Conservation (phyloP, 2,797 vertebrate species). For the Odontamblyopus rebecca region DNA sequence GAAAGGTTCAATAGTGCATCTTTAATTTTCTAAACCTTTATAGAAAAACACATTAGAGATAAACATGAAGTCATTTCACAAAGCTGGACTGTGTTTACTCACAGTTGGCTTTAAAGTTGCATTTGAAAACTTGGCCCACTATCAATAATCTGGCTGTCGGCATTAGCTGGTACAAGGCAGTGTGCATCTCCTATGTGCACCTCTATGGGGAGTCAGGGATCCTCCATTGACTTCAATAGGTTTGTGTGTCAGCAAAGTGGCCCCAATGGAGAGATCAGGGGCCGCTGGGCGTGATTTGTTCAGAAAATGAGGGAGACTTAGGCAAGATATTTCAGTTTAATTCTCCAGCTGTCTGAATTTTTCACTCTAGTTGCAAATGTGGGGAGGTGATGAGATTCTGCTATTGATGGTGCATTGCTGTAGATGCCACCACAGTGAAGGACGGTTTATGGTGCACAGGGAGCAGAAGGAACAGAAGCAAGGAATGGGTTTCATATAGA, state of each 20-base stretch:
- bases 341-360: conserved; percentile 47
- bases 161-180: conserved; percentile 12
- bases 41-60: neutral
- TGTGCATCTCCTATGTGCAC: conserved; percentile 3
- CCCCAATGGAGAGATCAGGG: conserved; percentile 56
- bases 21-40: no score
- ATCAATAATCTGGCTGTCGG: conserved; percentile 26
- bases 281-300: conserved; percentile 49
- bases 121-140: conserved; percentile 13
- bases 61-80: neutral
- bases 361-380: conserved; percentile 17
- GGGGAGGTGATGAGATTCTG: conserved; percentile 43
- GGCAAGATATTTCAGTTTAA: conserved; percentile 50
- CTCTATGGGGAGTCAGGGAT: conserved; percentile 26
- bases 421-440: conserved; percentile 5
- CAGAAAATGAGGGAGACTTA: conserved; percentile 50
- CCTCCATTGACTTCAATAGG: conserved; percentile 37
- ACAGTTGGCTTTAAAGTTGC: conserved; percentile 30
- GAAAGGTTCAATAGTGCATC: no score
- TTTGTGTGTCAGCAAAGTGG: conserved; percentile 39
- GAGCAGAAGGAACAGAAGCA: conserved; percentile 7
- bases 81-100: conserved; percentile 1
- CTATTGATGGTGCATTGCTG: conserved; percentile 28
- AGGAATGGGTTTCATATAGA: no score
- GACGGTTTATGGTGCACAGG: neutral